A percentile compares a stretch with the other conserved stretches of the same genome.
Evolutionary conservation across 2,888 invertebrate species (phyloP).

Genomic region (Cerceris rybyensis): DNA sequence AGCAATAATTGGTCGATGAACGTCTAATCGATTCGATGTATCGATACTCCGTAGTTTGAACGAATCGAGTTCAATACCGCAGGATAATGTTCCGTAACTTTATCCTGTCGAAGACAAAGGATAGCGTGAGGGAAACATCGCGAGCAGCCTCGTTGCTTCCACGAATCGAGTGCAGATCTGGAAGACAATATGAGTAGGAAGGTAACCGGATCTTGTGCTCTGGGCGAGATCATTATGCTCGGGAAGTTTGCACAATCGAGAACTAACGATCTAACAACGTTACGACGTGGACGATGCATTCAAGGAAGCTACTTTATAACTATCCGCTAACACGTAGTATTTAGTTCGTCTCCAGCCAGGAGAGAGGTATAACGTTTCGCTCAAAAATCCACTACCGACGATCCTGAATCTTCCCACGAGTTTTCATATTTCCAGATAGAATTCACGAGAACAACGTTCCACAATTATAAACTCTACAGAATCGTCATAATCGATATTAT

Average conservation of each 20-base stretch:
- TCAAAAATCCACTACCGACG: constrained; percentile 34
- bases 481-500: too few relatives aligned
- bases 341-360: constrained; percentile 17
- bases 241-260: constrained; percentile 65
- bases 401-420: background rate
- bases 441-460: background rate
- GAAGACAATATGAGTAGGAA: constrained; percentile 53
- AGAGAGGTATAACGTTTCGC: constrained; percentile 36
- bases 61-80: constrained; percentile 30
- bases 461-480: background rate
- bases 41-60: constrained; percentile 12
- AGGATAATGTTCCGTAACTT: constrained; percentile 45
- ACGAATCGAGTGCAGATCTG: constrained; percentile 51
- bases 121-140: constrained; percentile 43
- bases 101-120: constrained; percentile 47
- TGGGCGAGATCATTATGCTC: constrained; percentile 62
- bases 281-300: constrained; percentile 40
- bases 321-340: constrained; percentile 28
- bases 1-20: background rate
- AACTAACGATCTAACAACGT: constrained; percentile 65
- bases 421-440: background rate
- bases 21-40: constrained; percentile 1
- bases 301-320: constrained; percentile 45
- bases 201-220: constrained; percentile 67
- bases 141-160: constrained; percentile 45